These are phyloP conservation scores for Linepithema humile DNA, from an alignment of 1,140 invertebrate species.

Conservation along the genomic window DNA sequence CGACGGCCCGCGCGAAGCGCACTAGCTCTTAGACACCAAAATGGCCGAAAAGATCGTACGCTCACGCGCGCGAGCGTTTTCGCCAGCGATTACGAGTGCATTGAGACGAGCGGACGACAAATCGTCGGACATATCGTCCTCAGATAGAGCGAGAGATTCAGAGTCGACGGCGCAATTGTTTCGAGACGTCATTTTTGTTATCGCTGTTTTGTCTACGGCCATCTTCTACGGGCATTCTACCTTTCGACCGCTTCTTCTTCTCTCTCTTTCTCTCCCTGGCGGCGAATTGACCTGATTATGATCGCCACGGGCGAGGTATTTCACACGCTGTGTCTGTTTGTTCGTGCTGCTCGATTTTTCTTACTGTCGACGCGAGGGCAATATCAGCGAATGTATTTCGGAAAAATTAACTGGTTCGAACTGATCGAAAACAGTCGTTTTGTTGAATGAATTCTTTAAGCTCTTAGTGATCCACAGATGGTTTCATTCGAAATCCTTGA, in stretches of 20 bases:
- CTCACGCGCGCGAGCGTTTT: constrained; percentile 43
- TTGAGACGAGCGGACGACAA: not conserved
- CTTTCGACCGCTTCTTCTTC: constrained; percentile 22
- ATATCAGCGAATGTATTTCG: constrained; percentile 6
- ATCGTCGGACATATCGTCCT: not conserved
- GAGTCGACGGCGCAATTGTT: not conserved
- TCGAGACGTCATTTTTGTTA: constrained; percentile 31
- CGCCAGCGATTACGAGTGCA: not conserved
- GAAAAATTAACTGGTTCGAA: constrained; percentile 6
- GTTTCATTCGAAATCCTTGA: too few species aligned
- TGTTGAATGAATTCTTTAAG: not conserved
- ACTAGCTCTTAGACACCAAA: constrained; percentile 74
- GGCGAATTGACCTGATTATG: constrained; percentile 58
- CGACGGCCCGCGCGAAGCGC: constrained; percentile 58
- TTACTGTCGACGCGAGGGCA: constrained; percentile 1
- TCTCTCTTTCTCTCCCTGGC: constrained; percentile 42
- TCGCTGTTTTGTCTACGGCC: constrained; percentile 71
- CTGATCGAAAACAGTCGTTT: not conserved
- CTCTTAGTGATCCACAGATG: not conserved
- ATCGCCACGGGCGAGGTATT: constrained; percentile 27
- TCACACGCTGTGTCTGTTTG: constrained; percentile 26
- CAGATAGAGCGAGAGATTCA: not conserved
- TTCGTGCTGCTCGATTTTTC: constrained; percentile 10
- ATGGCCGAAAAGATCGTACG: constrained; percentile 73
- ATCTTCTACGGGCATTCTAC: too few species aligned